These are phyloP conservation scores for Bambusicola thoracicus DNA, from an alignment of 2,113 vertebrate genomes.

Conservation along the genomic window DNA sequence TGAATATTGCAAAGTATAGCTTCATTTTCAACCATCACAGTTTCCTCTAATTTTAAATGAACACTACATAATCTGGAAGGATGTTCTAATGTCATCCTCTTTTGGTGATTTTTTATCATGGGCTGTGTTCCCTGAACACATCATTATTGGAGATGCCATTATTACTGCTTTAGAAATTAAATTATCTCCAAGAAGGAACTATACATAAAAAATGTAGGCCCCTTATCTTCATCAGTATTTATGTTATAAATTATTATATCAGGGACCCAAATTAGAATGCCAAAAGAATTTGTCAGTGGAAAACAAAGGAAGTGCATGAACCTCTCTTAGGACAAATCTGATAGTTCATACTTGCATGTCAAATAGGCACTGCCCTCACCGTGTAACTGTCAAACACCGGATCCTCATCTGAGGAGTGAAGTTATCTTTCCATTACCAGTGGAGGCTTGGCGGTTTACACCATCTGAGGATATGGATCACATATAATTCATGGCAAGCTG, in stretches of 20 bases:
- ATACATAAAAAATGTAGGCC: background rate
- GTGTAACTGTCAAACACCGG: background rate
- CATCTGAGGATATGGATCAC: background rate
- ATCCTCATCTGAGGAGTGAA: background rate
- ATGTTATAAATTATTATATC: slow-evolving; percentile 40
- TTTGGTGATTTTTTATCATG: slow-evolving; percentile 20
- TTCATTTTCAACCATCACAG: background rate
- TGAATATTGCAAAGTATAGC: background rate
- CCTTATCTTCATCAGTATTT: slow-evolving; percentile 28
- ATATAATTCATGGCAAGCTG: background rate
- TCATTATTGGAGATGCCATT: slow-evolving; percentile 13
- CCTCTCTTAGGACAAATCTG: slow-evolving; percentile 29
- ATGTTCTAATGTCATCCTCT: background rate
- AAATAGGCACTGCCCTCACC: background rate
- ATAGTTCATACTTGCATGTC: background rate
- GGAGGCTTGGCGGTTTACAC: background rate
- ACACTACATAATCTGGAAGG: background rate
- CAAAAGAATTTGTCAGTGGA: slow-evolving; percentile 16
- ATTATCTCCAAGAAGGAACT: slow-evolving; percentile 10
- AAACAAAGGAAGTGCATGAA: slow-evolving; percentile 26
- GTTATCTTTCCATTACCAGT: background rate
- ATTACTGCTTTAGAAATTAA: slow-evolving; percentile 30
- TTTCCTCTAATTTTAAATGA: background rate
- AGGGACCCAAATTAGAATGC: slow-evolving; percentile 15
- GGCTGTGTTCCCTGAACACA: slow-evolving; percentile 2